Conservation (phyloP, 2,888 invertebrate genomes). For the Mechanitis messenoides region DNA sequence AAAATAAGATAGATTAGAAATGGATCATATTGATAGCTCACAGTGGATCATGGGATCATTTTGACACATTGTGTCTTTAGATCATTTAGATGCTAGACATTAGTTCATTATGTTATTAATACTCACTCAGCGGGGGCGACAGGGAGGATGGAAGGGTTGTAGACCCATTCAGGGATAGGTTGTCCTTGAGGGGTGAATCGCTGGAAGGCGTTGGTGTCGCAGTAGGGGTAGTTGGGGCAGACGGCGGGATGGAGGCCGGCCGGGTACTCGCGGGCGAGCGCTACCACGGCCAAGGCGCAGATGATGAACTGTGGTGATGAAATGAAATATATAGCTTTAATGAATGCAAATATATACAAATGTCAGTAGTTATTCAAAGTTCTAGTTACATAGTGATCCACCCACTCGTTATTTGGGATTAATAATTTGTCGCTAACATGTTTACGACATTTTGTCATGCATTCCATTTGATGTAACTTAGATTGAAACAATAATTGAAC, state of each 20-base stretch:
- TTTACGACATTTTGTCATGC: too few relatives aligned
- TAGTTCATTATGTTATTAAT: background rate
- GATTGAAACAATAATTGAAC: too few relatives aligned
- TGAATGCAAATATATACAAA: background rate
- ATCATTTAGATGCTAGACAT: too few relatives aligned
- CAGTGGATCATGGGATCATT: too few relatives aligned
- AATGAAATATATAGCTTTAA: background rate
- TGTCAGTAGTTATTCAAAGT: too few relatives aligned
- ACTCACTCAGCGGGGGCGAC: slow-evolving; percentile 51
- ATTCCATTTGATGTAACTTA: too few relatives aligned
- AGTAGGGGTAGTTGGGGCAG: slow-evolving; percentile 78
- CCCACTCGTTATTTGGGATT: background rate
- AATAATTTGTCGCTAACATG: too few relatives aligned
- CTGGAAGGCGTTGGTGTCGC: slow-evolving; percentile 63
- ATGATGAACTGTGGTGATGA: slow-evolving; percentile 53
- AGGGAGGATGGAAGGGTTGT: slow-evolving; percentile 50
- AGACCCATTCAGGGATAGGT: slow-evolving; percentile 68
- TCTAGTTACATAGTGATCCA: too few relatives aligned
- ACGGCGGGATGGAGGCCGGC: slow-evolving; percentile 76
- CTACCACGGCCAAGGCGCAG: slow-evolving; percentile 59
- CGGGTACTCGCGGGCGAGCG: slow-evolving; percentile 71
- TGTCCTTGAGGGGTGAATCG: slow-evolving; percentile 62
- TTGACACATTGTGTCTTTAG: too few relatives aligned
- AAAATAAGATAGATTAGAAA: slow-evolving; percentile 19
- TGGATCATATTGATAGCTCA: too few relatives aligned